Percentiles rank a stretch among this genome's conserved stretches.
These are phyloP conservation scores for Xiphorhynchus elegans DNA, from an alignment of 2,113 vertebrate species.

Conservation along the genomic window DNA sequence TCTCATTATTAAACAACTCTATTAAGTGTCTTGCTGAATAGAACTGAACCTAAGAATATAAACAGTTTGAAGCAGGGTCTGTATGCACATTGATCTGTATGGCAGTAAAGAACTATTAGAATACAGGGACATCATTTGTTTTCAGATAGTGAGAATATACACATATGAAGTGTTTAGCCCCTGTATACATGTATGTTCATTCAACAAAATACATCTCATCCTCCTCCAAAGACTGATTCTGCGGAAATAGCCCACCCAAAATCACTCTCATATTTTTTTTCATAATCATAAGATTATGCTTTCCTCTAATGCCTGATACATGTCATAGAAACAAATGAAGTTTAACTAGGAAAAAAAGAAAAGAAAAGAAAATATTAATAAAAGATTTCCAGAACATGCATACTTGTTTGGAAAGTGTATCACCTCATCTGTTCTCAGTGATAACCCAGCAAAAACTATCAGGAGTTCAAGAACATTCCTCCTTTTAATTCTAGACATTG, in stretches of 20 bases:
- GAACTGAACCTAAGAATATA: background rate
- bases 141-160: background rate
- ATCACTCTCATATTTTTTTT: background rate
- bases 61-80: background rate
- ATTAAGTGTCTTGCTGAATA: background rate
- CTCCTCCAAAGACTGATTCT: background rate
- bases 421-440: background rate
- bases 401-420: background rate
- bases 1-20: background rate
- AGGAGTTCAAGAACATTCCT: background rate
- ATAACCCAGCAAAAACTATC: background rate
- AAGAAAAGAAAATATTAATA: background rate
- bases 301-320: background rate
- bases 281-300: background rate
- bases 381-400: background rate
- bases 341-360: background rate
- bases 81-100: background rate
- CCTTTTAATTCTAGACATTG: background rate
- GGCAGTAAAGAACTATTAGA: background rate
- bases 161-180: background rate
- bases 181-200: rapidly evolving
- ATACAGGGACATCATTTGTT: background rate
- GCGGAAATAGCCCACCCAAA: background rate
- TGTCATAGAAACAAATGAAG: background rate
- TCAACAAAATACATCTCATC: background rate